phyloP scores from a whole-genome alignment of 2,888 invertebrate genomes.

The Teleogryllus oceanicus region DNA sequence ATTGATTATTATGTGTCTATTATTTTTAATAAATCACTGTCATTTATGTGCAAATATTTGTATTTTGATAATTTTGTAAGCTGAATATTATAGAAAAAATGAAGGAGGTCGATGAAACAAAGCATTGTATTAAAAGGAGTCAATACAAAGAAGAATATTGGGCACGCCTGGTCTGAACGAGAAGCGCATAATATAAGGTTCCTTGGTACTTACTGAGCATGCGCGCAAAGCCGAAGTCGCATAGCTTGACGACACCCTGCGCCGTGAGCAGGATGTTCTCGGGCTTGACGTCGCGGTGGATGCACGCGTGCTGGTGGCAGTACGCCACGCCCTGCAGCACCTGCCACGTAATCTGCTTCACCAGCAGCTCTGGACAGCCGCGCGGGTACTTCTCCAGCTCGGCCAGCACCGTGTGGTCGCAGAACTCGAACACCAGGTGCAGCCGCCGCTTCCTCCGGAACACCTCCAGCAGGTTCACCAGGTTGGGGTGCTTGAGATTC shows the following conservation, averaged over 20 bases:
- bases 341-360: slow-evolving; percentile 92
- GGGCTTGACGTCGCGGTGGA: slow-evolving; percentile 96
- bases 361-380: slow-evolving; percentile 87
- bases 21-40: too few species aligned
- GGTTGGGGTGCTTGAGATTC: slow-evolving; percentile 97
- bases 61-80: too few species aligned
- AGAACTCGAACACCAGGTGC: slow-evolving; percentile 97
- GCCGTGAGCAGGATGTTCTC: slow-evolving; percentile 95
- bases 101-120: too few species aligned
- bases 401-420: slow-evolving; percentile 94
- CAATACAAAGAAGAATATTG: too few species aligned
- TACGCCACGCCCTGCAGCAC: slow-evolving; percentile 92
- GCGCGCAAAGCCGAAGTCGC: slow-evolving; percentile 98
- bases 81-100: too few species aligned
- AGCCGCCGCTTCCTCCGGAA: slow-evolving; percentile 92
- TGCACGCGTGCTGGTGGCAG: slow-evolving; percentile 94
- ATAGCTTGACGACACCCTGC: slow-evolving; percentile 91
- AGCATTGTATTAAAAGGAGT: too few species aligned
- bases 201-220: slow-evolving; percentile 68
- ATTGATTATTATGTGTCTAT: too few species aligned
- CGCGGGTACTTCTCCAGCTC: slow-evolving; percentile 91
- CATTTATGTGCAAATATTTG: too few species aligned
- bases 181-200: too few species aligned
- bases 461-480: slow-evolving; percentile 96
- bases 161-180: too few species aligned